These are phyloP conservation scores for Chrysogorgia sp. DNA, from an alignment of 92 coral and sea anemone species.

Conservation along the genomic window DNA sequence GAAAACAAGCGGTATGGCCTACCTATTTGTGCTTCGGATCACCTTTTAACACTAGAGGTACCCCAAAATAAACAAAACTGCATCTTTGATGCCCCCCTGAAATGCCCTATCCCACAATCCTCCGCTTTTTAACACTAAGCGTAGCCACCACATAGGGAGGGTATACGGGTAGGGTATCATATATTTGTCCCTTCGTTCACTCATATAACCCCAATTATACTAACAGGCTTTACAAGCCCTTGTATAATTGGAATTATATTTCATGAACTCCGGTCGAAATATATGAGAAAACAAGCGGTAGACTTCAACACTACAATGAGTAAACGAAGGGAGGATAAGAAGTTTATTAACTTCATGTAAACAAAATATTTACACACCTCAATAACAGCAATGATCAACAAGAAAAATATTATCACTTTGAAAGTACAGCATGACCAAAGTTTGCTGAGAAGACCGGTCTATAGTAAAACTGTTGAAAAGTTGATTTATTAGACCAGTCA, in stretches of 20 bases:
- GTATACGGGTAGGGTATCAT: constrained; percentile 23
- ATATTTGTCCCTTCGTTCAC: constrained; percentile 50
- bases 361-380: not conserved
- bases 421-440: not conserved
- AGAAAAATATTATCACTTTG: not conserved
- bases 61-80: not conserved
- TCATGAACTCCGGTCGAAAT: constrained; percentile 48
- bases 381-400: too few relatives aligned
- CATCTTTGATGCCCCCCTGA: not conserved
- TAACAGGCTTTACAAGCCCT: constrained; percentile 53
- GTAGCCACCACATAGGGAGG: not conserved
- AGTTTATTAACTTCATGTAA: constrained; percentile 35
- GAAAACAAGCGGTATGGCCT: constrained; percentile 40
- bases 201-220: constrained; percentile 55
- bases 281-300: constrained; percentile 42
- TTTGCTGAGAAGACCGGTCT: too few relatives aligned
- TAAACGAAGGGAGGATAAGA: too few relatives aligned
- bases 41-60: constrained; percentile 29
- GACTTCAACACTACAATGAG: too few relatives aligned
- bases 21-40: constrained; percentile 41
- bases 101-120: not conserved
- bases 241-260: constrained; percentile 58
- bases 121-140: constrained; percentile 9
- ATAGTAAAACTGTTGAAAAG: too few relatives aligned
- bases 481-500: constrained; percentile 45